Percentiles rank a stretch among this genome's conserved stretches.
These are phyloP conservation scores for Xenopus borealis DNA, from an alignment of 2,113 vertebrate genomes.

Conservation along the genomic window DNA sequence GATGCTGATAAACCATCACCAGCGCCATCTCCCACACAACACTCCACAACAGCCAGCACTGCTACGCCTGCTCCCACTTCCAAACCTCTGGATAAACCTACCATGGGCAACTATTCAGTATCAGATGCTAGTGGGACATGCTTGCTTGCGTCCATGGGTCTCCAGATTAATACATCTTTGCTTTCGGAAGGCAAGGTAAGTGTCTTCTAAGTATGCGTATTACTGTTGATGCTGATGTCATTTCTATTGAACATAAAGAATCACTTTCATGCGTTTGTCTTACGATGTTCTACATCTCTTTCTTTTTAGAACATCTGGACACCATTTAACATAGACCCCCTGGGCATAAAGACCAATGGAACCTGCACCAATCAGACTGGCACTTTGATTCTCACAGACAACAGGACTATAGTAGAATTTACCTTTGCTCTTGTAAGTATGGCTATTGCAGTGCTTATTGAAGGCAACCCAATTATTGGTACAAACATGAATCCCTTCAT, in stretches of 20 bases:
- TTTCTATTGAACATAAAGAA: too few relatives aligned
- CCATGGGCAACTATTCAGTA: constrained; percentile 70
- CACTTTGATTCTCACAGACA: constrained; percentile 62
- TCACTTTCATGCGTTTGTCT: not conserved
- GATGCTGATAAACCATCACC: constrained; percentile 51
- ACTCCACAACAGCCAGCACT: constrained; percentile 41
- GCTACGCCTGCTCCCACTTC: constrained; percentile 53
- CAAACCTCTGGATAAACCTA: constrained; percentile 62
- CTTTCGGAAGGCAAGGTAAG: constrained; percentile 39
- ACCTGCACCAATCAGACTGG: constrained; percentile 68
- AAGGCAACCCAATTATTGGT: too few relatives aligned
- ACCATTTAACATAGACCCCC: constrained; percentile 76
- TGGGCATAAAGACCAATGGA: constrained; percentile 59
- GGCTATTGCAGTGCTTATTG: too few relatives aligned
- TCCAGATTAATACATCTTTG: constrained; percentile 72
- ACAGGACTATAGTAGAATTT: constrained; percentile 64
- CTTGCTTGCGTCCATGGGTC: constrained; percentile 78
- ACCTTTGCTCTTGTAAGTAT: constrained; percentile 79
- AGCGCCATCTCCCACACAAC: constrained; percentile 17
- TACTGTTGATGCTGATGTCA: too few relatives aligned
- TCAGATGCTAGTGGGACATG: constrained; percentile 63
- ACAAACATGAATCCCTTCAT: too few relatives aligned
- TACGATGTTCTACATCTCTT: not conserved
- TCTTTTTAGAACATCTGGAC: constrained; percentile 50
- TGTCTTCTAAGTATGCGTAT: not conserved